Conservation (phyloP, 2,797 vertebrate genomes). For the Smutsia gigantea region DNA sequence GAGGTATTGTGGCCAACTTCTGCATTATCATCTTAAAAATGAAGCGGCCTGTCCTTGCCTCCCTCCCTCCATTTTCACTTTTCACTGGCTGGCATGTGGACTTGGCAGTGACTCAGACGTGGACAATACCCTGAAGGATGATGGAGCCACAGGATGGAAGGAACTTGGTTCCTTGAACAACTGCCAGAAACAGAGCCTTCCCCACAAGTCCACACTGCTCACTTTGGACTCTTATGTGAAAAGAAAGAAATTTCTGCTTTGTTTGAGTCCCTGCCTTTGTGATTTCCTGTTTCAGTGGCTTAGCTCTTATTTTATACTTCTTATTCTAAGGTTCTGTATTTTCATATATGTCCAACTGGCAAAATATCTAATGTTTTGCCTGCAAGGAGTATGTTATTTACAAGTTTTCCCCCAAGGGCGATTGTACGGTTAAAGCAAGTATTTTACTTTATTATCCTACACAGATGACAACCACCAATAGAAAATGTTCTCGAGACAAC, state of each 20-base stretch:
- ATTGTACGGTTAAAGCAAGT: neutral
- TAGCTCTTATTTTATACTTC: neutral
- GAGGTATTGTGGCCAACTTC: neutral
- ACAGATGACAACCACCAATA: neutral
- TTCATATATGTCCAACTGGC: neutral
- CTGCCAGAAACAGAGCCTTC: neutral
- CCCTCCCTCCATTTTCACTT: neutral
- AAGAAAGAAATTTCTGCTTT: neutral
- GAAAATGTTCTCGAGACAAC: conserved; percentile 12
- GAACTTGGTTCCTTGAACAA: neutral
- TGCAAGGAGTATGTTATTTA: neutral
- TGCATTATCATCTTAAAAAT: neutral
- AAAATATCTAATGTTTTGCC: neutral
- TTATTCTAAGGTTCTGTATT: neutral
- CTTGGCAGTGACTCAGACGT: neutral
- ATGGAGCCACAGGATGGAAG: neutral
- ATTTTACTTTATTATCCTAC: neutral
- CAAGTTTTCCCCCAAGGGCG: neutral
- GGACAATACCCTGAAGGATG: neutral
- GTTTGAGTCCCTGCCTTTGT: neutral
- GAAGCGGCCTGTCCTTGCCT: neutral
- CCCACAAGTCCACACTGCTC: neutral
- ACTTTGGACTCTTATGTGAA: neutral
- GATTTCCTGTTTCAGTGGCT: neutral
- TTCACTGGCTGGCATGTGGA: neutral